Base-by-base conservation (phyloP, 2,797 vertebrate genomes). In the Xenops minutus region DNA sequence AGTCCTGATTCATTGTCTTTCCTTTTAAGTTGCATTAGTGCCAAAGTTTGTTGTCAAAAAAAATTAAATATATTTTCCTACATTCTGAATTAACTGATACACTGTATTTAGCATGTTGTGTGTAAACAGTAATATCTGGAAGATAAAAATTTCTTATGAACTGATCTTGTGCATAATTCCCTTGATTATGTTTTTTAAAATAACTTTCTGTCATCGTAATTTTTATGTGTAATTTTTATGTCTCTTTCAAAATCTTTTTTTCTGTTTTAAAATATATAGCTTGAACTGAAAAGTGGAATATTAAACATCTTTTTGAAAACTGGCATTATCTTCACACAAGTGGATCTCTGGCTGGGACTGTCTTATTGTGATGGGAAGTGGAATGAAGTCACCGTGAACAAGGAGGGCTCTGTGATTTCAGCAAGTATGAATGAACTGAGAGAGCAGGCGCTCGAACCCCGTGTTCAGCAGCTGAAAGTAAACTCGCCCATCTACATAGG, bases 311-410 rank as follows among this genome's bases (percentile, higher is more conserved):
- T 97, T 74, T 84, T 99, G 61, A 97, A 97, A 55, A 98, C 97
- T 95, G 98, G 97, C 29, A 84, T 97, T 79, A 93, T 97, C 24
- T 97, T 97, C 71, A 98, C 94, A 26, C 98, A 97, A 85, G 98
- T 99, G 92, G 98, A 97, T 79, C 98, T 99, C 63, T 98, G 98
- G 98, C 96, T 98, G 62, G 99, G 99, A 30, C 97, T 98, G 21
- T 98, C 98, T 74, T 99, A 99, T 34, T 99, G 99, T 36, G 98
- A 98, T 59, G 99, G 99, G 43, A 97, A 98, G 59, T 99, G 99
- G 99, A 99, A 99, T 82, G 95, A 96, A 51, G 95, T 98, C 54
- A 97, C 75, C 1, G 51, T 99, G 87, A 97, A 80, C 46, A 99
- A 98, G 95, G 98, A 96, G 30, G 98, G 98, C 59, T 93, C 96